Evolutionary conservation across 2,113 vertebrate species (phyloP), one percentile per base, ranked within the genome.

Genomic region (Amblyopsis rosae): DNA sequence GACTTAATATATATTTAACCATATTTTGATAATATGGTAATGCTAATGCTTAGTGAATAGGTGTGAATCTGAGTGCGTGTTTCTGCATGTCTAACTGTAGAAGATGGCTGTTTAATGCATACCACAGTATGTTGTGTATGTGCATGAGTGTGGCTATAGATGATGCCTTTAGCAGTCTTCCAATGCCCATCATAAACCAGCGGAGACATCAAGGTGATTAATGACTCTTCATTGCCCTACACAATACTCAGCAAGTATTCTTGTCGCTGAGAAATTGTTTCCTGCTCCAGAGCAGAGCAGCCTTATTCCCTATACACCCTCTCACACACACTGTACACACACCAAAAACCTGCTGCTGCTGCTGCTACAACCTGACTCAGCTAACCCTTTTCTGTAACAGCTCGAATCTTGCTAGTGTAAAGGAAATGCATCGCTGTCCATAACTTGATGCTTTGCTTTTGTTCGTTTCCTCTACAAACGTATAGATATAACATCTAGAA

Each of bases 181-280:
- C 60, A 55, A 69, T 75, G 70, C 71, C 73, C 53, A 50, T 78
- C 68, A 81, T 75, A 66, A 79, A 65, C 54, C 64, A 67, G 59
- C 70, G 72, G 47, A 83, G 80, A 69, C 62, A 57, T 69, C 55
- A 46, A 35, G 16, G 65, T 89, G 79, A 89, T 89, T 88, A 73
- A 87, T 84, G 79, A 41, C 26, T 32, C 55, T 70, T 26, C 47
- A 56, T 81, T 72, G 69, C 72, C 63, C 66, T 63, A 26, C 54
- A 15, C 72, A 17, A 47, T 33, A 61, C 75, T 82, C 80, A 79
- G 82, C 80, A 80, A 7, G 61, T 80, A 62, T 51, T 75, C 60
- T 72, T 48, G 71, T 75, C 35, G 60, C 50, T 35, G 45, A 60
- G 55, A 75, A 67, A 63, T 79, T 78, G 46, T 62, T 78, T 67